phyloP scores from a whole-genome alignment of 2,113 vertebrate species.

The Epinephelus moara region DNA sequence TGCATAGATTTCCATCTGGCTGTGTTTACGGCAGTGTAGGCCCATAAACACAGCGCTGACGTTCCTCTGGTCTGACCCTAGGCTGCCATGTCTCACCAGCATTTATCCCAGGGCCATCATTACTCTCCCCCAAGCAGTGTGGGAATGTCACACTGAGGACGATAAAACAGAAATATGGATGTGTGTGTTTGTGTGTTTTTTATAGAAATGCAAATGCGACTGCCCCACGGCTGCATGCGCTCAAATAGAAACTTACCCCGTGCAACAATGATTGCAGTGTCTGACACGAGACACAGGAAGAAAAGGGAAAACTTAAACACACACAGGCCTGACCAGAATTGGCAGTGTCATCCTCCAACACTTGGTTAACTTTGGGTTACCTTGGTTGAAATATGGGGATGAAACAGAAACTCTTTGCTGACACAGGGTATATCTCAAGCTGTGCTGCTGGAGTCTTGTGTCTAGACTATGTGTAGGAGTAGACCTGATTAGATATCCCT shows the following conservation, averaged over 20 bases:
- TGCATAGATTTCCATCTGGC: conserved; percentile 77
- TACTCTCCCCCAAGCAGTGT: conserved; percentile 77
- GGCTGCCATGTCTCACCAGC: conserved; percentile 78
- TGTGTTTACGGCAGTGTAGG: conserved; percentile 69
- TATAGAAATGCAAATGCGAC: conserved; percentile 78
- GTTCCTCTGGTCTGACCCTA: conserved; percentile 76
- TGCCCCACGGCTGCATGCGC: conserved; percentile 46
- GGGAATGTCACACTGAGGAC: conserved; percentile 75
- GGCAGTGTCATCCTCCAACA: conserved; percentile 75
- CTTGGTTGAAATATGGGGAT: conserved; percentile 73
- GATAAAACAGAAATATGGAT: conserved; percentile 83
- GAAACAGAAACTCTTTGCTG: conserved; percentile 67
- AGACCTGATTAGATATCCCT: conserved; percentile 62
- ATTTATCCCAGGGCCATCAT: conserved; percentile 80
- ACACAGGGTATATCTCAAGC: conserved; percentile 65
- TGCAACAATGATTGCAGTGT: conserved; percentile 83
- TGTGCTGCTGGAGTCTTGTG: conserved; percentile 55
- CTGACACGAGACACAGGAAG: conserved; percentile 74
- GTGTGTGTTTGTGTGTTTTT: conserved; percentile 70
- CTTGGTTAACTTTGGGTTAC: conserved; percentile 76
- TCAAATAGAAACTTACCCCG: conserved; percentile 73
- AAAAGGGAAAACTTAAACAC: conserved; percentile 73
- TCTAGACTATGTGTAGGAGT: conserved; percentile 70
- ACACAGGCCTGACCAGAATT: conserved; percentile 76
- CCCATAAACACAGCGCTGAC: conserved; percentile 73